These are phyloP conservation scores for Chymomyza amoena DNA, from an alignment of 2,888 invertebrate species.

Conservation along the genomic window DNA sequence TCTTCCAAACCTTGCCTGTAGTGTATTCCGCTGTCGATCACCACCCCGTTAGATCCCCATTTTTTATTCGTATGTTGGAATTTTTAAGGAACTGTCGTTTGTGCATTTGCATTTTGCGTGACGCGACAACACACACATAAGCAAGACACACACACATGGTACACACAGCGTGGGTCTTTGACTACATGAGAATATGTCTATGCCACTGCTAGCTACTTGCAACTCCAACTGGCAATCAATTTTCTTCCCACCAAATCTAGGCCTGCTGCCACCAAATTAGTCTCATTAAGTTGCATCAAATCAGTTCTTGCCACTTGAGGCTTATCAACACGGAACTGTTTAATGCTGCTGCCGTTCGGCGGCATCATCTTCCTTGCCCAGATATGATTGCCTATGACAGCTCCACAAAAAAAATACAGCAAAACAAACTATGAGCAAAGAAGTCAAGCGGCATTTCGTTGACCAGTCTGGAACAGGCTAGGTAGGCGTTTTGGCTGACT, in stretches of 20 bases:
- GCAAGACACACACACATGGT: neutral
- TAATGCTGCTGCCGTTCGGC: neutral
- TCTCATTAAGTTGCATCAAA: slow-evolving; percentile 59
- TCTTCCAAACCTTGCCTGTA: neutral
- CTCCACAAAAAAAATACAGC: neutral
- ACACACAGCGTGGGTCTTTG: slow-evolving; percentile 34
- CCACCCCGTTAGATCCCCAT: too few species aligned
- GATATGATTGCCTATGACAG: slow-evolving; percentile 69
- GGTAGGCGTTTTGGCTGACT: slow-evolving; percentile 29
- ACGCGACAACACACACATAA: slow-evolving; percentile 27
- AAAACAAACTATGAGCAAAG: slow-evolving; percentile 35
- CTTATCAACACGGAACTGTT: slow-evolving; percentile 37
- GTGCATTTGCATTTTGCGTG: slow-evolving; percentile 68
- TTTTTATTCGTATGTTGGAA: slow-evolving; percentile 18
- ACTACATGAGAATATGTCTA: slow-evolving; percentile 14
- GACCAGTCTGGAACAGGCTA: slow-evolving; percentile 14
- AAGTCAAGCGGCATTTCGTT: slow-evolving; percentile 19
- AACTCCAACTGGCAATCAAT: slow-evolving; percentile 27
- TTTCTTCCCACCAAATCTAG: slow-evolving; percentile 13
- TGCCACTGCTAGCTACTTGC: slow-evolving; percentile 31
- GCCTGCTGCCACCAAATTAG: slow-evolving; percentile 47
- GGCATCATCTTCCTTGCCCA: slow-evolving; percentile 7
- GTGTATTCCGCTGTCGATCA: neutral
- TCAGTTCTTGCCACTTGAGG: slow-evolving; percentile 19
- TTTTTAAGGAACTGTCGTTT: slow-evolving; percentile 45